Conservation (phyloP, 2,888 invertebrate species). For the Ferdinandea cuprea region DNA sequence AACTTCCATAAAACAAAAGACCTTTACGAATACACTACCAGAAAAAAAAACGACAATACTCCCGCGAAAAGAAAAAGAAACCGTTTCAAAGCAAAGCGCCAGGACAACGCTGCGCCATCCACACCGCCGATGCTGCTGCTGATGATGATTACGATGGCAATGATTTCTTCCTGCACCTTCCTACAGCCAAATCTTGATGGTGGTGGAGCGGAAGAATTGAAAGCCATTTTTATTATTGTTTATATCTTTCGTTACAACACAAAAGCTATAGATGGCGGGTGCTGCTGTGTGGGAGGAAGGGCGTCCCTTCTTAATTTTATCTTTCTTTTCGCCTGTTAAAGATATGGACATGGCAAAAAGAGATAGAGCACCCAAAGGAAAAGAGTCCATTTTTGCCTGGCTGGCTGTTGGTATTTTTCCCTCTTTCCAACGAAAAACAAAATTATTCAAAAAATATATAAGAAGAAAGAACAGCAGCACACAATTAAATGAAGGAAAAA, state of each 20-base stretch:
- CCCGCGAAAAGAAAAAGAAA: constrained; percentile 6
- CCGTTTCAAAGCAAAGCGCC: constrained; percentile 26
- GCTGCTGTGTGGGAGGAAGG: neutral
- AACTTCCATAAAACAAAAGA: constrained; percentile 46
- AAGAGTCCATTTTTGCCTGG: constrained; percentile 15
- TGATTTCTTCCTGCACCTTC: constrained; percentile 24
- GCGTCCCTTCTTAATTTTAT: constrained; percentile 41
- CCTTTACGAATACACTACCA: constrained; percentile 33
- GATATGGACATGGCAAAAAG: constrained; percentile 28
- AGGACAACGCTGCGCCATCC: constrained; percentile 26
- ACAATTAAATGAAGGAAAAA: constrained; percentile 42
- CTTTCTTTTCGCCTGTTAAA: constrained; percentile 7
- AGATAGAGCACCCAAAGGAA: constrained; percentile 12
- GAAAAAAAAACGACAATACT: neutral
- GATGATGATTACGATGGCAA: constrained; percentile 8
- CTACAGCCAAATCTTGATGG: constrained; percentile 1
- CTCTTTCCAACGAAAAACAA: constrained; percentile 42
- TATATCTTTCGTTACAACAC: constrained; percentile 55
- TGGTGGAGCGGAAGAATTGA: constrained; percentile 49
- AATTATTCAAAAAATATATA: constrained; percentile 49
- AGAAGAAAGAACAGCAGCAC: constrained; percentile 20
- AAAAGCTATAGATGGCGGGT: constrained; percentile 43
- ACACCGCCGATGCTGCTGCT: neutral
- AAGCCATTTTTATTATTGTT: constrained; percentile 65
- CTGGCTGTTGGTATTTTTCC: constrained; percentile 3